Conservation (phyloP, 2,113 vertebrate genomes). For the Gallinago media region DNA sequence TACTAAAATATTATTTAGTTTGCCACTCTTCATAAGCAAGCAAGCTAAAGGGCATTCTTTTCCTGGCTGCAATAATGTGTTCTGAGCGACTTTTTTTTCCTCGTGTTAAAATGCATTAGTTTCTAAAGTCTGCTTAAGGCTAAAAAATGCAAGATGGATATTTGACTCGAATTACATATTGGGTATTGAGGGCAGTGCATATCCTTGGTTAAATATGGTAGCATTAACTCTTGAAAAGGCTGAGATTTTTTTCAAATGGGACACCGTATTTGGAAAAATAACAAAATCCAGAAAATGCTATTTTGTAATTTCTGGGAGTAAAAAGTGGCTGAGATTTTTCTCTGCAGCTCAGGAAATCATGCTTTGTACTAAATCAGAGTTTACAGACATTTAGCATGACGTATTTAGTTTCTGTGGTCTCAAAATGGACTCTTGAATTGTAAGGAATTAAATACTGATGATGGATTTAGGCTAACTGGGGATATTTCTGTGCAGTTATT, state of each 20-base stretch:
- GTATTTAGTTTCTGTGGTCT: not conserved
- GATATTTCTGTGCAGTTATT: not conserved
- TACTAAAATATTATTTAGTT: not conserved
- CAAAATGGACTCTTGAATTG: not conserved
- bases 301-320: not conserved
- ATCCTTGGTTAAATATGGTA: not conserved
- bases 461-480: not conserved
- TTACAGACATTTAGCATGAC: not conserved
- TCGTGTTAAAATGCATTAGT: constrained; percentile 50
- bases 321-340: not conserved
- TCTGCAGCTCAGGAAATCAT: not conserved
- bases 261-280: not conserved
- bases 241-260: not conserved
- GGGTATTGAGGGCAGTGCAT: not conserved
- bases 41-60: not conserved
- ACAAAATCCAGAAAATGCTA: not conserved
- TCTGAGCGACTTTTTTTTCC: not conserved
- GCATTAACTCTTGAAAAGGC: not conserved
- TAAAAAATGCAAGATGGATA: constrained; percentile 5
- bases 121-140: constrained; percentile 56
- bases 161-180: not conserved
- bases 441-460: not conserved
- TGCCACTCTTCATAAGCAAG: not conserved
- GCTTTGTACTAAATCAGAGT: not conserved
- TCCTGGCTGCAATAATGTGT: constrained; percentile 9